These are phyloP conservation scores for Papilio polytes DNA, from an alignment of 1,140 invertebrate species.

Conservation along the genomic window DNA sequence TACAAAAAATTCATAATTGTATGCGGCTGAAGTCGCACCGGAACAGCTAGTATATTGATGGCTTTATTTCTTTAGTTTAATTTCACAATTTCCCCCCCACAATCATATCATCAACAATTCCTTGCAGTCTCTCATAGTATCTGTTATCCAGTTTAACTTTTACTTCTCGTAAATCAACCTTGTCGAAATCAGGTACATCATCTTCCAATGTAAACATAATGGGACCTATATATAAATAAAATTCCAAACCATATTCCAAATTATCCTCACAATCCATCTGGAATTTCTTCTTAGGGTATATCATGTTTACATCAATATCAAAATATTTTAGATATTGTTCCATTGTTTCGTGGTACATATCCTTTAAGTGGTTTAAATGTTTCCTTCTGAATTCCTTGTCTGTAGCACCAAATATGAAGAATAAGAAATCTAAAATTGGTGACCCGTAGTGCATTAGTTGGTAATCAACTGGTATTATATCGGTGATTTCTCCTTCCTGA, in stretches of 20 bases:
- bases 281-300: slow-evolving; percentile 56
- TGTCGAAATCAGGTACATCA: slow-evolving; percentile 54
- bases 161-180: slow-evolving; percentile 52
- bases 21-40: too few relatives aligned
- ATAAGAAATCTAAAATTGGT: slow-evolving; percentile 66
- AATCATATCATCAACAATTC: slow-evolving; percentile 64
- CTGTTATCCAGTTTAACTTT: slow-evolving; percentile 50
- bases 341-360: slow-evolving; percentile 59
- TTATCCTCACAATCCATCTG: slow-evolving; percentile 55
- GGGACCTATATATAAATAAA: slow-evolving; percentile 56
- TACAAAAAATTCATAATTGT: too few relatives aligned
- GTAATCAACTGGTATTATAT: slow-evolving; percentile 65
- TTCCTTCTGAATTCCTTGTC: slow-evolving; percentile 59
- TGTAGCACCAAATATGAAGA: slow-evolving; percentile 63
- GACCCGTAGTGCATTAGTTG: slow-evolving; percentile 67
- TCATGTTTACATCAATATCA: slow-evolving; percentile 50
- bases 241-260: slow-evolving; percentile 61
- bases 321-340: slow-evolving; percentile 57
- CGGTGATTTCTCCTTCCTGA: slow-evolving; percentile 56
- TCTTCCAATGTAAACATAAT: slow-evolving; percentile 55
- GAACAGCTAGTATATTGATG: too few relatives aligned
- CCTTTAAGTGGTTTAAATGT: slow-evolving; percentile 55
- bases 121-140: slow-evolving; percentile 52
- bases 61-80: too few relatives aligned
- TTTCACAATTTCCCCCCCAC: slow-evolving; percentile 51